Percentiles rank a stretch among this genome's conserved stretches.
Evolutionary conservation across 2,797 vertebrate genomes (phyloP).

Genomic region (Myotis findleyi): DNA sequence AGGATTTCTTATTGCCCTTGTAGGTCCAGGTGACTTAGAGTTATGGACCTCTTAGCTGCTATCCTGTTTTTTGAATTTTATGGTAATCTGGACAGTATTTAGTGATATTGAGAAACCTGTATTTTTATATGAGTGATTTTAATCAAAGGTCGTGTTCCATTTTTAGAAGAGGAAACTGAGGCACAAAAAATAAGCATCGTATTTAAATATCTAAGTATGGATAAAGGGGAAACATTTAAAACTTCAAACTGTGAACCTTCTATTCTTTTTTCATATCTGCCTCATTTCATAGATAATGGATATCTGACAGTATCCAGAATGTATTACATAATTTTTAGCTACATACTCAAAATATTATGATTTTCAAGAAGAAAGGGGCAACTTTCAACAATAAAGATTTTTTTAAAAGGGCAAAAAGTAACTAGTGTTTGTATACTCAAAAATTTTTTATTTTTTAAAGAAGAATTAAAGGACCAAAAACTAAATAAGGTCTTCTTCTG

Average conservation of each 20-base stretch:
- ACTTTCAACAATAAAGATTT: too few species aligned
- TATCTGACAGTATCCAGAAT: neutral
- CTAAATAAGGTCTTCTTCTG: neutral
- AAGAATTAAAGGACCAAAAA: neutral
- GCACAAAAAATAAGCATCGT: neutral
- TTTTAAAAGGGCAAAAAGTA: neutral
- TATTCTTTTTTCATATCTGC: neutral
- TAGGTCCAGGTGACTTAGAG: neutral
- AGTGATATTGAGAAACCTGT: neutral
- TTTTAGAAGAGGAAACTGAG: neutral
- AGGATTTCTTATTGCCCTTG: neutral
- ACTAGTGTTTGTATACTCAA: neutral
- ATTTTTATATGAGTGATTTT: neutral
- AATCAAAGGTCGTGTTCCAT: neutral
- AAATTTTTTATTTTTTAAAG: neutral
- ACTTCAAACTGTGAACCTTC: neutral
- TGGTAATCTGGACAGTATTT: neutral
- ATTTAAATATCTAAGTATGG: neutral
- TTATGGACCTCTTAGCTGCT: neutral
- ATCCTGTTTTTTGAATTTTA: neutral
- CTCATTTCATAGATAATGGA: neutral
- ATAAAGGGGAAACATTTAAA: neutral
- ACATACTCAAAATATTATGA: neutral
- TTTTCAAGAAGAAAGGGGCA: neutral
- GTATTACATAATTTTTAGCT: neutral